Evolutionary conservation across 1,140 invertebrate genomes (phyloP), one percentile per base, ranked within the genome.

Genomic region (Ostrea denselamellosa): DNA sequence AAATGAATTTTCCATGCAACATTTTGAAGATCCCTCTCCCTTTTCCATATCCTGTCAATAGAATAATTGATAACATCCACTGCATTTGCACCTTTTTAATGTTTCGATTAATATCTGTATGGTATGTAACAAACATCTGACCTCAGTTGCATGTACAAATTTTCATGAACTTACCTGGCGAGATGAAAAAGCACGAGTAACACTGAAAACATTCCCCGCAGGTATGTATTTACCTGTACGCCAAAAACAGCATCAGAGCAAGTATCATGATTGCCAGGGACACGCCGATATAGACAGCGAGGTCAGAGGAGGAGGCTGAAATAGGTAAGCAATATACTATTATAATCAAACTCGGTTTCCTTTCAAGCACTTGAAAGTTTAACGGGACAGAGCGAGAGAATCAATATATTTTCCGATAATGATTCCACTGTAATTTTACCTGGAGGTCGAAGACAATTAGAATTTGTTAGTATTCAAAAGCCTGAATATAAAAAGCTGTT

Each of bases 1-100:
- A 90, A 92, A 44, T 89, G 87, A 34, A 93, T 89, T 65, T 92
- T 92, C 93, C 93, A 93, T 0, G 77, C 56, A 62, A 90, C 90
- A 25, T 90, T 89, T 34, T 92, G 91, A n/a, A 93, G 62, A 10
- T 89, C 87, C 34, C 88, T 87, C 84, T 93, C 92, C 17, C 89
- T 90, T 85, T 88, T 90, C 92, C 91, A 93, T 90, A 92, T 92
- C 28, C 93, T 93, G 81, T n/a, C 8, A 44, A 12, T 4, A n/a
- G 34, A 86, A 9, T 44, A 44, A 44, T 44, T 44, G 34, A 44
- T 44, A 44, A 1, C 1, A 44, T 44, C 5, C 34, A 44, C 5
- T 44, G 1, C 34, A 44, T 44, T 1, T 44, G 34, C 34, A 44
- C 34, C 34, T 44, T 44, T 2, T 5, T 44, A 1, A 44, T 44